Evolutionary conservation across 1,140 invertebrate species (phyloP), one percentile per base, ranked within the genome.

Genomic region (Ceratina japonica): DNA sequence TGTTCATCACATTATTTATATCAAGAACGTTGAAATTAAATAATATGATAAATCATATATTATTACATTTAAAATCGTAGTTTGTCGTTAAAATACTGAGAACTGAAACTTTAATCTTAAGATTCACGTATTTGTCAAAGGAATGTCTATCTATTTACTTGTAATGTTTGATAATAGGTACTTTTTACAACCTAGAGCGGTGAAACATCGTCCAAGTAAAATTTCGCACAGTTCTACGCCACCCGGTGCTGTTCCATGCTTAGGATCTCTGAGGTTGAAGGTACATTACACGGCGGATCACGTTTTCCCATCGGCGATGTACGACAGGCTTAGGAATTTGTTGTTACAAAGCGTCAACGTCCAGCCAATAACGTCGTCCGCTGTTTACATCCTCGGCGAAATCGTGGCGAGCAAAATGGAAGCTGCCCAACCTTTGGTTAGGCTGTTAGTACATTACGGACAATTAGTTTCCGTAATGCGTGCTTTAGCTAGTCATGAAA

Each of bases 231-330:
- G 92, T 80, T 94, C 95, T 12, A 95, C 95, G 58, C 94, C 95
- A 20, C 94, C 95, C 1, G 95, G 95, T 63, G 95, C 95, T 64
- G 91, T 96, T 64, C 94, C 95, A 58, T 93, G 93, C 62, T 94
- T 97, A 65, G 97, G 97, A 75, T 97, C 97, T 8, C 91, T 98
- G 74, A 94, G 97, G 61, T 93, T 98, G 51, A 96, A 97, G 87
- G 94, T 98, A 80, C 95, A 97, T 88, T 98, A 98, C 91, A 97
- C 96, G 8, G 95, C 96, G 20, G 97, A 98, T 93, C 95, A 97
- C 92, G 97, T 98, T 51, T 97, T 98, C 91, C 95, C 96, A 44
- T 94, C 96, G 61, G 93, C 95, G 69, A 95, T 95, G 82, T 98
- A 98, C 88, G 94, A 96, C 69, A 94, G 94, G 84, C 93, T 98